A percentile compares a stretch with the other conserved stretches of the same genome.
Conservation (phyloP, 2,888 invertebrate genomes). For the Chaitophorus viminalis region DNA sequence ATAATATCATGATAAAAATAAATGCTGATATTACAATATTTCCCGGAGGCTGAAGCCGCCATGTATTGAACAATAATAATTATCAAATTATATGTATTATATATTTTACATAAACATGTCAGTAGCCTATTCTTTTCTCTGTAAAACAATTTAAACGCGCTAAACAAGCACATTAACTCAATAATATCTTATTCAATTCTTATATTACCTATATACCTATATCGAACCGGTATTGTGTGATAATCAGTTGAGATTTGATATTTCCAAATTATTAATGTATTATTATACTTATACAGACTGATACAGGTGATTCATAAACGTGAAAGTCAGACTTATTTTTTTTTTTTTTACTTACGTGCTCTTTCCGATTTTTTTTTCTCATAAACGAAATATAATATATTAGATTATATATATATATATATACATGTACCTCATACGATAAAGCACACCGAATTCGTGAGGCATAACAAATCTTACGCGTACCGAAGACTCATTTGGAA, state of each 20-base stretch:
- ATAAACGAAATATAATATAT: too few species aligned
- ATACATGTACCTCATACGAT: not conserved
- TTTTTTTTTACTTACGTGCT: not conserved
- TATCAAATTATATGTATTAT: not conserved
- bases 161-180: too few species aligned
- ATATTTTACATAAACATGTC: too few species aligned
- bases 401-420: too few species aligned
- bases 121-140: too few species aligned
- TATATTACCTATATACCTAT: too few species aligned
- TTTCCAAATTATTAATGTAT: too few species aligned
- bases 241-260: too few species aligned
- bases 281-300: too few species aligned
- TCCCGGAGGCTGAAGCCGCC: not conserved
- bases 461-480: conserved; percentile 5
- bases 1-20: not conserved
- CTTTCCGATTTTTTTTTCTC: not conserved
- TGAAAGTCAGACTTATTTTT: not conserved
- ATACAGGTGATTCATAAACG: not conserved
- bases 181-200: too few species aligned
- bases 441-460: conserved; percentile 6
- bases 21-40: not conserved
- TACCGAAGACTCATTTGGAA: not conserved
- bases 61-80: not conserved
- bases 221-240: too few species aligned
- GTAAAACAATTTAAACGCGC: too few species aligned